Percentiles rank a stretch among this genome's conserved stretches.
Evolutionary conservation across 2,888 invertebrate genomes (phyloP).

Genomic region (Pinctada fucata): DNA sequence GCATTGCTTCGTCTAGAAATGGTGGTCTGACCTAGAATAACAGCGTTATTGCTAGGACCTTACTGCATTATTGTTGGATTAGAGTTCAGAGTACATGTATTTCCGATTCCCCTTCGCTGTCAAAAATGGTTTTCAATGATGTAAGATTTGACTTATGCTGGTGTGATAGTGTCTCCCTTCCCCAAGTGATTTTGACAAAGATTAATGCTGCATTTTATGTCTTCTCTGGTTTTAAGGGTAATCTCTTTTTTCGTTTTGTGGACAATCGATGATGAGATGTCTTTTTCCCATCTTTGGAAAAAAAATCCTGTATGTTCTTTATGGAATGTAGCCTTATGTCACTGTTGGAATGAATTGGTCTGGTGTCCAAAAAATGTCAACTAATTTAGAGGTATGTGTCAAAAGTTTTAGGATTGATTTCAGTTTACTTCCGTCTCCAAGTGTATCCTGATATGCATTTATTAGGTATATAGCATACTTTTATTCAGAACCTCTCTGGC

Average conservation of each 20-base stretch:
- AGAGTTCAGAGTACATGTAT: slow-evolving; percentile 37
- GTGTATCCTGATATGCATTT: no score
- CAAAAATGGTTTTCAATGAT: slow-evolving; percentile 43
- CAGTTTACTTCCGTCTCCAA: no score
- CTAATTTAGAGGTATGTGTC: slow-evolving; percentile 25
- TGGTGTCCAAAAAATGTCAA: slow-evolving; percentile 7
- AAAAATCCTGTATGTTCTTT: slow-evolving; percentile 15
- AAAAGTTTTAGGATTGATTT: no score
- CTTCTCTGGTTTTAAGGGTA: slow-evolving; percentile 19
- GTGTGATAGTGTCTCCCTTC: slow-evolving; percentile 13
- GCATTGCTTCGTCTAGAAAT: slow-evolving; percentile 42
- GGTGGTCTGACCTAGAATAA: slow-evolving; percentile 40
- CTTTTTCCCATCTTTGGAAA: slow-evolving; percentile 33
- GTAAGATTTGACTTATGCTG: slow-evolving; percentile 40
- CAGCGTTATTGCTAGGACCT: slow-evolving; percentile 45
- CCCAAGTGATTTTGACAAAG: slow-evolving; percentile 10
- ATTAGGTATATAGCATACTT: no score
- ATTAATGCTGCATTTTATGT: slow-evolving; percentile 21
- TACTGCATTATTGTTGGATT: slow-evolving; percentile 46
- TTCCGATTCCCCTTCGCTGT: slow-evolving; percentile 44
- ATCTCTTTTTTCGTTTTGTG: slow-evolving; percentile 9
- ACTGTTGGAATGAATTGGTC: no score
- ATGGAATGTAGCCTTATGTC: background rate
- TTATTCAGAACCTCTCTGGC: no score
- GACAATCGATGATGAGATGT: slow-evolving; percentile 10